A percentile compares a stretch with the other conserved stretches of the same genome.
Conservation (phyloP, 2,797 vertebrate genomes). For the Carduelis carduelis region DNA sequence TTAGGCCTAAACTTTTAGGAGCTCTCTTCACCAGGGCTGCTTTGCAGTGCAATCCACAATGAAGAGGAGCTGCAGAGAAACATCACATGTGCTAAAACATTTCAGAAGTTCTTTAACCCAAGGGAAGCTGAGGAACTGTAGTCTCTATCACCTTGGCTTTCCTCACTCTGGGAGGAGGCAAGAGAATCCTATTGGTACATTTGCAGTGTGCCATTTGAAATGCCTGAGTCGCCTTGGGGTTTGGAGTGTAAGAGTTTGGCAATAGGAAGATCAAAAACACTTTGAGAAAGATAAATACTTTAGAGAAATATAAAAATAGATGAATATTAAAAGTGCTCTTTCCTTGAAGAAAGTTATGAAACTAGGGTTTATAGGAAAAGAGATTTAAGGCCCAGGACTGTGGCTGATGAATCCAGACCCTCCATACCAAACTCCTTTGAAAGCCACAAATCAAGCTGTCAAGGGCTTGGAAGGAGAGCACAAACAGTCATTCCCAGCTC, state of each 20-base stretch:
- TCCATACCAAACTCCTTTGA: neutral
- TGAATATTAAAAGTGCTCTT: neutral
- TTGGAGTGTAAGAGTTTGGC: neutral
- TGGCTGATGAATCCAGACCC: neutral
- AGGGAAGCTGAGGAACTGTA: neutral
- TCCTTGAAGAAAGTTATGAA: neutral
- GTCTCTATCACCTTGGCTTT: neutral
- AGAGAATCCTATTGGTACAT: neutral
- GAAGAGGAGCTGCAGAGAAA: neutral
- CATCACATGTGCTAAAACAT: neutral
- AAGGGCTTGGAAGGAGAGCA: neutral
- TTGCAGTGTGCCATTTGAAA: neutral
- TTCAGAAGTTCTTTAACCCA: neutral
- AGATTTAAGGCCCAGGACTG: neutral
- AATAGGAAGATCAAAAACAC: neutral
- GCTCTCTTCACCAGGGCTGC: neutral
- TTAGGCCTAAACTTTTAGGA: neutral
- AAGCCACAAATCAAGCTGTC: neutral
- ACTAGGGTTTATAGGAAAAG: neutral
- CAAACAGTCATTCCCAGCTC: neutral
- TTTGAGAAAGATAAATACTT: neutral
- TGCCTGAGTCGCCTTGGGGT: neutral
- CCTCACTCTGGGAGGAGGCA: neutral
- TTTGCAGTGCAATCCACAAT: neutral
- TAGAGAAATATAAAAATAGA: neutral